phyloP scores from a whole-genome alignment of 2,888 invertebrate genomes.

The Slavum lentiscoides region DNA sequence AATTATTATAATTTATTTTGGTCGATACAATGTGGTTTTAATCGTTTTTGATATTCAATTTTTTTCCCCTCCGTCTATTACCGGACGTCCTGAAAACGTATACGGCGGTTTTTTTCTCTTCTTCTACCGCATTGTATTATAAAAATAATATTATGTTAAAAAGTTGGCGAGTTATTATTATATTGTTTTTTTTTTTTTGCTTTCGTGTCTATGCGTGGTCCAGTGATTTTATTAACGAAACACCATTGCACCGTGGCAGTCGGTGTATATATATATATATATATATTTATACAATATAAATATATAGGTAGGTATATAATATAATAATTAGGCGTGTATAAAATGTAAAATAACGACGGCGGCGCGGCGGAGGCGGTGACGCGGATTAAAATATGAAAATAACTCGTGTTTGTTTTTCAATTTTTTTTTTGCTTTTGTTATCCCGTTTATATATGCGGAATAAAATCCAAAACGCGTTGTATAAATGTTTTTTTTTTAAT shows the following conservation, averaged over 20 bases:
- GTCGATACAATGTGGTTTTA: neutral
- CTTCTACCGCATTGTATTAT: slow-evolving; percentile 2
- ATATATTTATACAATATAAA: neutral
- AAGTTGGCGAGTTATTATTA: slow-evolving; percentile 21
- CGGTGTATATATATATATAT: neutral
- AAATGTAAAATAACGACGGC: slow-evolving; percentile 17
- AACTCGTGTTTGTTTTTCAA: neutral
- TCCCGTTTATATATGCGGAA: too few species aligned
- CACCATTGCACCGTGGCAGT: neutral
- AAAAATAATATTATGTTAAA: neutral
- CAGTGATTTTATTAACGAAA: slow-evolving; percentile 23
- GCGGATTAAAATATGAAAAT: neutral
- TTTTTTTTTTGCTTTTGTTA: neutral
- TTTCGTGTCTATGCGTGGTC: slow-evolving; percentile 9
- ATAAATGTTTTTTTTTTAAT: too few species aligned
- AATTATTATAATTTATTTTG: slow-evolving; percentile 21
- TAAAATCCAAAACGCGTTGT: too few species aligned
- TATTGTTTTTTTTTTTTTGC: slow-evolving; percentile 8
- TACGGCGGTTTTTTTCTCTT: neutral
- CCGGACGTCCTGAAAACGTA: slow-evolving; percentile 31
- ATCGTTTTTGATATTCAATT: slow-evolving; percentile 25
- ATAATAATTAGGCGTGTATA: slow-evolving; percentile 45
- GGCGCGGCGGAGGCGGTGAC: neutral
- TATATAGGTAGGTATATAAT: too few species aligned
- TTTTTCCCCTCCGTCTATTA: neutral